These are phyloP conservation scores for Charadrius vociferus DNA, from an alignment of 2,113 vertebrate genomes.

Conservation along the genomic window DNA sequence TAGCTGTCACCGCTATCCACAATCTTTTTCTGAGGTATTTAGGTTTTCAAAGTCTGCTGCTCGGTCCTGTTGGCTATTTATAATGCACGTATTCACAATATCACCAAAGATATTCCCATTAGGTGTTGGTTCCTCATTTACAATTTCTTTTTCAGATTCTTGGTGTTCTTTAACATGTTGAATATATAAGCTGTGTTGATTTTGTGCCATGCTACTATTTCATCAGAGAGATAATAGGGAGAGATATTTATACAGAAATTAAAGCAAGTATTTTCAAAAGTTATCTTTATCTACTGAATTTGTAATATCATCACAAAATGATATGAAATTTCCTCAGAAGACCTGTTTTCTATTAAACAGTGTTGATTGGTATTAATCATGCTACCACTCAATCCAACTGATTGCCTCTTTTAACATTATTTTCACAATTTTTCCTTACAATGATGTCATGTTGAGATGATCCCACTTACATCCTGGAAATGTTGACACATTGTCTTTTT, in stretches of 20 bases:
- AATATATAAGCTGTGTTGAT: neutral
- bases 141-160: neutral
- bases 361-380: slow-evolving; percentile 66
- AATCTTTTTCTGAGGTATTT: neutral
- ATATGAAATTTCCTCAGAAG: slow-evolving; percentile 8
- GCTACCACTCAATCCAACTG: slow-evolving; percentile 39
- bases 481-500: neutral
- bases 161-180: neutral
- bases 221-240: neutral
- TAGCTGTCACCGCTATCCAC: neutral
- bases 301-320: slow-evolving; percentile 61
- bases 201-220: neutral
- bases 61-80: neutral
- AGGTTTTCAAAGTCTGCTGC: neutral
- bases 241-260: slow-evolving; percentile 45
- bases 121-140: neutral
- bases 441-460: slow-evolving; percentile 11
- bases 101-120: neutral
- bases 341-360: slow-evolving; percentile 55
- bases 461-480: slow-evolving; percentile 8
- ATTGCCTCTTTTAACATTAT: slow-evolving; percentile 52
- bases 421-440: slow-evolving; percentile 37
- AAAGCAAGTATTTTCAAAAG: slow-evolving; percentile 42
- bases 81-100: fast-evolving
- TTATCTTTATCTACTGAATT: slow-evolving; percentile 56